Conservation (phyloP, 2,888 invertebrate genomes). For the Xylocampa areola region DNA sequence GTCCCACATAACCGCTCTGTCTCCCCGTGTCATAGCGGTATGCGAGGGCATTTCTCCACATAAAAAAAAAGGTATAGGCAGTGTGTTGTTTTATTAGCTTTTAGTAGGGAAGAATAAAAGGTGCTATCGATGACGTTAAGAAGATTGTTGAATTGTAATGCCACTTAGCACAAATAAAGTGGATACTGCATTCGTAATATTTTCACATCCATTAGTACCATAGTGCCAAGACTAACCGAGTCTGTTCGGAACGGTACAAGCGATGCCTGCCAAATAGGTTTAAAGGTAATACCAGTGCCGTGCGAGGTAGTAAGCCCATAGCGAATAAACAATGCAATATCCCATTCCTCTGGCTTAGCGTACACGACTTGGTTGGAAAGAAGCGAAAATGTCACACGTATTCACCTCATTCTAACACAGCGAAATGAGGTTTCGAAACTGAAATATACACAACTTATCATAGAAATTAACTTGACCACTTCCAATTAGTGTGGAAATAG, state of each 20-base stretch:
- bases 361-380: conserved; percentile 17
- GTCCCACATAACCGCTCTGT: no score
- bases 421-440: not conserved
- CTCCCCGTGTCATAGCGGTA: no score
- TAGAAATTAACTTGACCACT: no score
- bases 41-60: no score
- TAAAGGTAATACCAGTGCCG: conserved; percentile 39
- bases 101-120: no score
- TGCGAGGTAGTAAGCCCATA: conserved; percentile 33
- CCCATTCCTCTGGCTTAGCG: conserved; percentile 42
- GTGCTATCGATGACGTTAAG: no score
- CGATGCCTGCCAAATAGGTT: conserved; percentile 43
- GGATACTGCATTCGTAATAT: not conserved
- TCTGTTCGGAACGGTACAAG: conserved; percentile 18
- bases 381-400: conserved; percentile 13
- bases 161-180: no score
- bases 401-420: not conserved
- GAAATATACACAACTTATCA: no score
- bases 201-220: not conserved
- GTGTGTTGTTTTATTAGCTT: no score
- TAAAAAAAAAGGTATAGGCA: no score
- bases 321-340: conserved; percentile 47
- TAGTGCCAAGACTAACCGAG: not conserved
- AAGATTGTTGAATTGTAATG: no score
- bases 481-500: not conserved